Percentiles rank a stretch among this genome's conserved stretches.
These are phyloP conservation scores for Eremophila alpestris DNA, from an alignment of 2,797 vertebrate genomes.

Conservation along the genomic window DNA sequence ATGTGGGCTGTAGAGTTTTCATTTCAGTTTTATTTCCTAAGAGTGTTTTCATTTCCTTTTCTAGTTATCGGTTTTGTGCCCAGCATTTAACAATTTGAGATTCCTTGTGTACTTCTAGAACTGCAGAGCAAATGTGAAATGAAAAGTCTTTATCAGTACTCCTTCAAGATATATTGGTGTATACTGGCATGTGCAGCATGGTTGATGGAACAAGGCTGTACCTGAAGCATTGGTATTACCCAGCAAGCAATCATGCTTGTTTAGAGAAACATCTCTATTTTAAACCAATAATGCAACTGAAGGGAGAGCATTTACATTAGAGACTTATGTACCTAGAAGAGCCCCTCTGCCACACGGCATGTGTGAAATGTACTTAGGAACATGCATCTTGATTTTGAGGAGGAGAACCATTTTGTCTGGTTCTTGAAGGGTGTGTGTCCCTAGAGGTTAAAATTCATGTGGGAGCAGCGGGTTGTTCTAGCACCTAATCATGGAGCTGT, in stretches of 20 bases:
- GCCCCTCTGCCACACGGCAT: accelerated
- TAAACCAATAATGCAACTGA: background rate
- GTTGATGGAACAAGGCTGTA: background rate
- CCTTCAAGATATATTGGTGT: background rate
- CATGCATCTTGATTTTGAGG: background rate
- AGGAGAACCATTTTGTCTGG: background rate
- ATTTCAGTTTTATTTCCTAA: background rate
- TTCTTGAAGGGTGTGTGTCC: background rate
- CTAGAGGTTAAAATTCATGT: background rate
- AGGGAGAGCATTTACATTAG: background rate
- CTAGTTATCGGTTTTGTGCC: background rate
- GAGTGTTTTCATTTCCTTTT: background rate
- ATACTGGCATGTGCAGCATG: accelerated
- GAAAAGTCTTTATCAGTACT: background rate
- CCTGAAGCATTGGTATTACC: background rate
- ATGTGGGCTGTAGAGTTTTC: background rate
- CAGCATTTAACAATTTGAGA: background rate
- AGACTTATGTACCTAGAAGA: background rate
- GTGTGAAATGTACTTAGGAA: background rate
- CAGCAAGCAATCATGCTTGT: background rate
- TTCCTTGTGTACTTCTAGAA: background rate
- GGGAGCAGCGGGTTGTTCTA: background rate
- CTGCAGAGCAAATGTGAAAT: background rate
- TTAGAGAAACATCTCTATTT: background rate
- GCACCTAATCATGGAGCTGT: background rate